phyloP scores from a whole-genome alignment of 2,888 invertebrate genomes.

The Mantis religiosa region DNA sequence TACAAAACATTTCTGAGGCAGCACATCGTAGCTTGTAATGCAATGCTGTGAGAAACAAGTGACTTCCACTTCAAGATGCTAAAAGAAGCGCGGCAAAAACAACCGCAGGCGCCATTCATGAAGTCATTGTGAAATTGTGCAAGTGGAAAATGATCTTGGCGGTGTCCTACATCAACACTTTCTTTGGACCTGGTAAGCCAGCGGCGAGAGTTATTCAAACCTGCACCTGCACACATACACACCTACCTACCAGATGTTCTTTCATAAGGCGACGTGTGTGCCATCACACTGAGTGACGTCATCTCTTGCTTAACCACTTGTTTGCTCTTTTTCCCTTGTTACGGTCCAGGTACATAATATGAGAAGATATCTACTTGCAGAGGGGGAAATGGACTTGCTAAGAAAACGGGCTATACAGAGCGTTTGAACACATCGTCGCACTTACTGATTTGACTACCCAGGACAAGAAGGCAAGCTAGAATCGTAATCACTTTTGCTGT shows the following conservation, averaged over 20 bases:
- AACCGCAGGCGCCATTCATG: background rate
- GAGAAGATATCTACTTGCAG: too few relatives aligned
- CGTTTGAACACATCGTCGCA: background rate
- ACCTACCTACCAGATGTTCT: background rate
- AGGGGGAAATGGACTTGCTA: background rate
- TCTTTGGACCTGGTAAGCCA: background rate
- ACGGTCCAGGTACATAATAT: background rate
- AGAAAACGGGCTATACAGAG: background rate
- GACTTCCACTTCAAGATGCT: background rate
- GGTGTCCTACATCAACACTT: background rate
- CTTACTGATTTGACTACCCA: too few relatives aligned
- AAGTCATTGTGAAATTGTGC: background rate
- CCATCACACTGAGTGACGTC: background rate
- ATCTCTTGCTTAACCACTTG: constrained; percentile 4
- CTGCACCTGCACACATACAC: background rate
- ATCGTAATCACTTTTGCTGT: too few relatives aligned
- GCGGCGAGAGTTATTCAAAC: background rate
- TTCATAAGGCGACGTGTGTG: background rate
- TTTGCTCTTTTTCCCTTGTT: background rate
- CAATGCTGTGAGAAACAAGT: too few relatives aligned
- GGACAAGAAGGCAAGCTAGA: too few relatives aligned
- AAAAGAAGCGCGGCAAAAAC: background rate
- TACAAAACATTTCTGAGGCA: too few relatives aligned
- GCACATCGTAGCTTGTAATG: too few relatives aligned
- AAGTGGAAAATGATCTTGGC: too few relatives aligned